Evolutionary conservation across 2,888 invertebrate species (phyloP), one percentile per base, ranked within the genome.

Genomic region (Clunio marinus): DNA sequence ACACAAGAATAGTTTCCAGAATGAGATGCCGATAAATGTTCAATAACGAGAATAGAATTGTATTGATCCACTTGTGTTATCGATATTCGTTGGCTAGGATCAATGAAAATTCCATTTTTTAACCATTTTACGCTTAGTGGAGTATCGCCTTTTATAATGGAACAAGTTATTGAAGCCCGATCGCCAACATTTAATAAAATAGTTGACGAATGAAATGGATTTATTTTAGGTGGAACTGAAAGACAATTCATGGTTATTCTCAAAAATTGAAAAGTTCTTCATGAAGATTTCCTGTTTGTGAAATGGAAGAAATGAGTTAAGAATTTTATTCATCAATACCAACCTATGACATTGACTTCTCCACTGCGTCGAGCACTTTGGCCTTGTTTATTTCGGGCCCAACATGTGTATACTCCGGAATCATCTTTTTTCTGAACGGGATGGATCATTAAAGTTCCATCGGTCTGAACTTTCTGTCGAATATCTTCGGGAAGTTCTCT

Each of bases 401-500:
- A 86, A 77, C 91, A 92, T 35, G 88, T 88, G 80, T 92, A 92
- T 57, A 88, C 86, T 15, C 89, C 89, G 28, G 89, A 88, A 75
- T 89, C 88, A 8, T 83, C 82, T 70, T 82, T 82, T 76, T 89
- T 88, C 76, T 89, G 89, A 22, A 91, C 89, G 37, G 87, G 87
- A 72, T 83, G 83, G 73, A 92, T 88, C 71, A 86, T 83, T 72
- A 92, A 79, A 0, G 88, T 88, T 27, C 91, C 91, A 74, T 90
- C 89, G 5, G 83, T 77, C 69, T 86, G 82, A 32, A 88, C 87
- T 74, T 87, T 87, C 75, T 91, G 91, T 5, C 91, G 82, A 73
- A 90, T 83, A 76, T 89, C 89, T 74, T 88, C 87, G n/a, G 90
- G 91, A 69, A 91, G 79, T 74, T 87, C 86, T 45, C 86, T 81